These are phyloP conservation scores for Tachypleus tridentatus DNA, from an alignment of 1,140 invertebrate species.

Conservation along the genomic window DNA sequence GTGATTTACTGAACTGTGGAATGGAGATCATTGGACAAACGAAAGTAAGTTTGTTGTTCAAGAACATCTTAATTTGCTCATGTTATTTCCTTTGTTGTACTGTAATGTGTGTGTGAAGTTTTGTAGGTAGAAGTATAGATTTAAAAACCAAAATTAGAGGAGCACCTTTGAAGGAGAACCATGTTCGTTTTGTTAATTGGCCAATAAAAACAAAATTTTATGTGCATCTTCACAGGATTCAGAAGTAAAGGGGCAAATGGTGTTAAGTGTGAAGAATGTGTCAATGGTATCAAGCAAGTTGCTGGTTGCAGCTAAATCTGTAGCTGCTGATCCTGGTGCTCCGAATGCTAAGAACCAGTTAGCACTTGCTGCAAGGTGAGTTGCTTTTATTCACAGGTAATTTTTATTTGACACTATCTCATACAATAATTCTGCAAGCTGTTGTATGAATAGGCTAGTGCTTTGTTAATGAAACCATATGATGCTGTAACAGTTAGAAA, in stretches of 20 bases:
- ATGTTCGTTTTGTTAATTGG: too few species aligned
- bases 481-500: too few species aligned
- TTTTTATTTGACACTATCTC: too few species aligned
- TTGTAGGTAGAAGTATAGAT: too few species aligned
- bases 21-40: constrained; percentile 73
- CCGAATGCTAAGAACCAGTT: constrained; percentile 84
- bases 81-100: background rate
- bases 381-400: background rate
- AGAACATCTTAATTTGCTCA: background rate
- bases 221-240: constrained; percentile 39
- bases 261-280: constrained; percentile 72
- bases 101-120: background rate
- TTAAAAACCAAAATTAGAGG: too few species aligned
- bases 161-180: too few species aligned
- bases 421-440: too few species aligned
- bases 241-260: constrained; percentile 59
- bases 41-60: constrained; percentile 30
- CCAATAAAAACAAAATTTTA: too few species aligned
- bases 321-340: constrained; percentile 74
- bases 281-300: constrained; percentile 78
- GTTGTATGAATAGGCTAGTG: too few species aligned
- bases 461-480: too few species aligned
- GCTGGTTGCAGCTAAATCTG: constrained; percentile 70
- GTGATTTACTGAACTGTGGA: constrained; percentile 56
- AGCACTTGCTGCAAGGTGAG: constrained; percentile 62